Percentiles rank a stretch among this genome's conserved stretches.
Evolutionary conservation across 2,888 invertebrate genomes (phyloP).

Genomic region (Sphaeridia pumilis): DNA sequence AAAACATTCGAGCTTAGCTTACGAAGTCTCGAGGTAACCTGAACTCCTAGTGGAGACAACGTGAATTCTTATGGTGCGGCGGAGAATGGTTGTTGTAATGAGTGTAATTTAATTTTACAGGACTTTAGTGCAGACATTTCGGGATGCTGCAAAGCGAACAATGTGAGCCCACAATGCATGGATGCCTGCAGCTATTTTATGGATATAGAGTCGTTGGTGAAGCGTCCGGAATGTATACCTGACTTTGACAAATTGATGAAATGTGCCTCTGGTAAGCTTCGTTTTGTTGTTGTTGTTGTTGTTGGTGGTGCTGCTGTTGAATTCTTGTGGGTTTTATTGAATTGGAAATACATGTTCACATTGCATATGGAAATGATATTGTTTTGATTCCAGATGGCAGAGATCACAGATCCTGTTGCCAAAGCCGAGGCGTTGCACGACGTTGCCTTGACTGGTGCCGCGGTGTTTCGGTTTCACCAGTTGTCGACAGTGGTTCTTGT

Average conservation of each 20-base stretch:
- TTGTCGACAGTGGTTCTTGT: constrained; percentile 52
- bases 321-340: constrained; percentile 1
- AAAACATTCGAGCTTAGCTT: constrained; percentile 34
- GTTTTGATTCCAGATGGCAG: constrained; percentile 42
- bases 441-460: constrained; percentile 74
- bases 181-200: constrained; percentile 73
- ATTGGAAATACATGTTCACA: constrained; percentile 5
- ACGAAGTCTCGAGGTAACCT: constrained; percentile 23
- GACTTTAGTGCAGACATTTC: constrained; percentile 58
- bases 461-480: constrained; percentile 52
- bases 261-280: constrained; percentile 57
- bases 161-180: constrained; percentile 65
- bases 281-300: not conserved
- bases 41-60: no score
- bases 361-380: no score
- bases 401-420: constrained; percentile 74
- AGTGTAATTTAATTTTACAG: constrained; percentile 28
- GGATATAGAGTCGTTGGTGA: constrained; percentile 69
- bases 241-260: constrained; percentile 77
- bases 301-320: not conserved
- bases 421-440: constrained; percentile 63
- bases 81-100: not conserved
- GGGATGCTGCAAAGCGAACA: constrained; percentile 67
- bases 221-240: constrained; percentile 64
- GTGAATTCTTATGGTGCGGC: not conserved